Percentiles rank a stretch among this genome's conserved stretches.
These are phyloP conservation scores for Pseudopipra pipra DNA, from an alignment of 2,113 vertebrate genomes.

Conservation along the genomic window DNA sequence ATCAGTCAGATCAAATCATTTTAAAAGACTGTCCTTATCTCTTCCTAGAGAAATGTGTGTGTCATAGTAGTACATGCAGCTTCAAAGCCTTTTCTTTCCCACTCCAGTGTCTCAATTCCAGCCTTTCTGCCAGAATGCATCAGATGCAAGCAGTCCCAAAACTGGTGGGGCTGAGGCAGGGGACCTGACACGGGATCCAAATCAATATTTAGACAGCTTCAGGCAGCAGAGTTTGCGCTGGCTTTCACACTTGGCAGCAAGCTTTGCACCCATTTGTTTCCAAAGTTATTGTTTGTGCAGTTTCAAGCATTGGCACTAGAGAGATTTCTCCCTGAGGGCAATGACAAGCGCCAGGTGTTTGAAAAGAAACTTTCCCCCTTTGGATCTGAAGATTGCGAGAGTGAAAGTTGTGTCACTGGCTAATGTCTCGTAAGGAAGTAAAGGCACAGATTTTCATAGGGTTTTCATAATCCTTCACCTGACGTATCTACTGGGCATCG, in stretches of 20 bases:
- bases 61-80: neutral
- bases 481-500: neutral
- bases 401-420: neutral
- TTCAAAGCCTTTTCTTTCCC: constrained; percentile 11
- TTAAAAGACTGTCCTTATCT: neutral
- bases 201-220: constrained; percentile 58
- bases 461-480: neutral
- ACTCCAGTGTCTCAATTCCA: neutral
- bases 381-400: neutral
- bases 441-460: neutral
- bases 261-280: constrained; percentile 18
- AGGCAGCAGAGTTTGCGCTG: neutral
- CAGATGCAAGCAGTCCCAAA: neutral
- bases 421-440: neutral
- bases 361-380: neutral
- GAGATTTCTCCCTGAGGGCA: constrained; percentile 27
- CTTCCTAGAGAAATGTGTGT: neutral
- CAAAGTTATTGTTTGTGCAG: constrained; percentile 42
- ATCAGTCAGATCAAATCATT: constrained; percentile 32
- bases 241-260: constrained; percentile 15
- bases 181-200: neutral
- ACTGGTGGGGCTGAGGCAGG: neutral
- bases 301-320: constrained; percentile 38
- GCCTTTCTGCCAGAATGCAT: constrained; percentile 24
- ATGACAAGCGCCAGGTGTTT: neutral